Percentiles rank a stretch among this genome's conserved stretches.
phyloP scores from a whole-genome alignment of 2,888 invertebrate genomes.

The Gisinianus flammeolus region DNA sequence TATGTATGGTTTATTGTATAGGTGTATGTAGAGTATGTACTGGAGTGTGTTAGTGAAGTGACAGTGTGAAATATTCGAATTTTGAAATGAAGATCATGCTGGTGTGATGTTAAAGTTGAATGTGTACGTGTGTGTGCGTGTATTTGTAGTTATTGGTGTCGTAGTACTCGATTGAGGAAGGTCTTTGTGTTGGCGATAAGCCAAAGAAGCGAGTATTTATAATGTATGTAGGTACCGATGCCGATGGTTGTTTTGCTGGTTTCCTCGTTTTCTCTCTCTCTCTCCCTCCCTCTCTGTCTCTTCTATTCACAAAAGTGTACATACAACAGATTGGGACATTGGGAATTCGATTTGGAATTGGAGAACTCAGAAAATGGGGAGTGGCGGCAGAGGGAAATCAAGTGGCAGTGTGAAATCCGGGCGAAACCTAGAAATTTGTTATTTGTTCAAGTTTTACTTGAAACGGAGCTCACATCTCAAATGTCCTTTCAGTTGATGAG shows the following conservation, averaged over 20 bases:
- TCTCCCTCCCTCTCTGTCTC: background rate
- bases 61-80: too few relatives aligned
- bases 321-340: background rate
- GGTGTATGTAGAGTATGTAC: too few relatives aligned
- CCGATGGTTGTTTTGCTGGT: background rate
- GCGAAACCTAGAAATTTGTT: constrained; percentile 16
- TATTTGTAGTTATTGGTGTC: constrained; percentile 12
- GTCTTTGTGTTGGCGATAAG: constrained; percentile 8
- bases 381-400: constrained; percentile 11
- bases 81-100: too few relatives aligned
- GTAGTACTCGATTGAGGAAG: constrained; percentile 16
- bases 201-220: constrained; percentile 12
- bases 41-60: too few relatives aligned
- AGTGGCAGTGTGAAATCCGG: constrained; percentile 11
- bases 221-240: constrained; percentile 1
- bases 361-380: background rate
- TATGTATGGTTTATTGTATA: too few relatives aligned
- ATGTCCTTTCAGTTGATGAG: too few relatives aligned
- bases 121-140: too few relatives aligned
- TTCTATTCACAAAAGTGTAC: too few relatives aligned
- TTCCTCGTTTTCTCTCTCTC: background rate
- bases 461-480: constrained; percentile 2
- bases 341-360: background rate
- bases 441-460: constrained; percentile 1
- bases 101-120: constrained; percentile 10